Evolutionary conservation across 2,888 invertebrate genomes (phyloP).

Genomic region (Apoda limacodes): DNA sequence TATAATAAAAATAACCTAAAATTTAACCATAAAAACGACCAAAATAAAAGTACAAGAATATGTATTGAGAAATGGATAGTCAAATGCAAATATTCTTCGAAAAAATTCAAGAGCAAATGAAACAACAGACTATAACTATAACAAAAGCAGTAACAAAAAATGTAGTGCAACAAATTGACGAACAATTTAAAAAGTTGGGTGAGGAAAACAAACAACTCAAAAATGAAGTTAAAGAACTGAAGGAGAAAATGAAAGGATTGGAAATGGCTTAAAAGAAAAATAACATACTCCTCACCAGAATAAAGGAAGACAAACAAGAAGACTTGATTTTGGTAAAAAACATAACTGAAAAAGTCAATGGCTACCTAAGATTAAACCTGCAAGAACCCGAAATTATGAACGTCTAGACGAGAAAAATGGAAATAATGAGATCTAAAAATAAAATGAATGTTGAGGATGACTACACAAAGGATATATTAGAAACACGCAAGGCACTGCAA

Average conservation of each 20-base stretch:
- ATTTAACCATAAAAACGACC: no score
- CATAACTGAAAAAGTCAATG: slow-evolving; percentile 1
- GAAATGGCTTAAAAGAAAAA: slow-evolving; percentile 4
- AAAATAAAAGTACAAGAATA: no score
- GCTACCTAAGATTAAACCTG: neutral
- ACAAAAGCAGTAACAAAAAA: slow-evolving; percentile 5
- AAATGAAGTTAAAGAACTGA: slow-evolving; percentile 1
- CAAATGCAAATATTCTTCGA: slow-evolving; percentile 2
- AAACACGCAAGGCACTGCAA: neutral
- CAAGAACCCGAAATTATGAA: slow-evolving; percentile 2
- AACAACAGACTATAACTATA: slow-evolving; percentile 3
- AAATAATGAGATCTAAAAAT: slow-evolving; percentile 5
- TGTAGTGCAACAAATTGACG: slow-evolving; percentile 3
- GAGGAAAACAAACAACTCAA: no score
- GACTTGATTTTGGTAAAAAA: neutral
- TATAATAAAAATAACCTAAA: no score
- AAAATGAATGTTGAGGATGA: neutral
- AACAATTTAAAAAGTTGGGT: slow-evolving; percentile 2
- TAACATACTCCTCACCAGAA: slow-evolving; percentile 2
- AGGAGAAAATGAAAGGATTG: slow-evolving; percentile 1
- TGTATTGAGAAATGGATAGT: slow-evolving; percentile 4
- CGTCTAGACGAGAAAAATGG: slow-evolving; percentile 4
- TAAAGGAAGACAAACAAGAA: slow-evolving; percentile 3
- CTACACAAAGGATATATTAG: slow-evolving; percentile 2
- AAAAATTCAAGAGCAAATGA: slow-evolving; percentile 3